Conservation (phyloP, 2,888 invertebrate species). For the Acronicta aceris region DNA sequence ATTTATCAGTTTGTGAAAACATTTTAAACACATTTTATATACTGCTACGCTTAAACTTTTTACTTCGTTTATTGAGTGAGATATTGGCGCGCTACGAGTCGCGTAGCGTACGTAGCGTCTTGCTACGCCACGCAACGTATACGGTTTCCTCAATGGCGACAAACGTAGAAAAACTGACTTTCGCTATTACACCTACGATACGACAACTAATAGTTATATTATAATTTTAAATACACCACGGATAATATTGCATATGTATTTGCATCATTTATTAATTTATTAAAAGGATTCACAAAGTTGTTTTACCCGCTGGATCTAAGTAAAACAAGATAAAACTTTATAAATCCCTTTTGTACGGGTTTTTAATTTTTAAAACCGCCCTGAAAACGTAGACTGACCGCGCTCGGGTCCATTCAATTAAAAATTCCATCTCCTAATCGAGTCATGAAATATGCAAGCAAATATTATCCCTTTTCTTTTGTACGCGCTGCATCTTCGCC, state of each 20-base stretch:
- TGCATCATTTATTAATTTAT: constrained; percentile 15
- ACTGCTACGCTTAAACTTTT: constrained; percentile 17
- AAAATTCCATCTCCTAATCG: constrained; percentile 89
- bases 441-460: constrained; percentile 89
- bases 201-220: neutral
- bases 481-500: constrained; percentile 88
- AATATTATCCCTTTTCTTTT: constrained; percentile 90
- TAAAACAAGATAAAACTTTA: constrained; percentile 50
- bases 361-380: constrained; percentile 56
- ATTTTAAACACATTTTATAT: neutral
- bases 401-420: constrained; percentile 85
- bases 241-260: no score
- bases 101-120: constrained; percentile 68
- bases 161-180: constrained; percentile 31
- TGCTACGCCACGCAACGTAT: constrained; percentile 62
- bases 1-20: neutral
- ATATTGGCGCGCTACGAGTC: constrained; percentile 58
- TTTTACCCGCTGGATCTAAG: constrained; percentile 20
- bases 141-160: constrained; percentile 23
- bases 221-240: no score
- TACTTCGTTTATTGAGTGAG: constrained; percentile 37
- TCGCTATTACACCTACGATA: constrained; percentile 1
- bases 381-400: constrained; percentile 77
- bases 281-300: constrained; percentile 12
- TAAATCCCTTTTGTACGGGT: constrained; percentile 40